phyloP scores from a whole-genome alignment of 2,797 vertebrate genomes.

The Artibeus lituratus region DNA sequence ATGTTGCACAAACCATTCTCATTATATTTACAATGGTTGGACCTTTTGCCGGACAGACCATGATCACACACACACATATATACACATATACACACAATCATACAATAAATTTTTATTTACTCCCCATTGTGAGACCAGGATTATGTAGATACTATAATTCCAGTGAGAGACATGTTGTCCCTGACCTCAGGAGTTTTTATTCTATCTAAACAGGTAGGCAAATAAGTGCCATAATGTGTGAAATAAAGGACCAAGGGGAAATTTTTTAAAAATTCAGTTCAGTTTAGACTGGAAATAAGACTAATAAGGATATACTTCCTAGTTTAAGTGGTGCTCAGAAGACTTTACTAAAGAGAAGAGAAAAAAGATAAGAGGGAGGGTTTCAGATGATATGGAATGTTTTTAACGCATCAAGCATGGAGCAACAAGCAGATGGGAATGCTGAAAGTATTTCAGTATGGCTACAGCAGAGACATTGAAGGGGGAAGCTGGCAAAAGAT shows the following conservation, averaged over 20 bases:
- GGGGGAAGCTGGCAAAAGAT: background rate
- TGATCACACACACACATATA: too few species aligned
- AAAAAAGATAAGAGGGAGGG: background rate
- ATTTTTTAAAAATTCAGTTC: background rate
- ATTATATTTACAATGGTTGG: background rate
- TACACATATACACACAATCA: background rate
- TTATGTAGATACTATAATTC: background rate
- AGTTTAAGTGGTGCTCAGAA: background rate
- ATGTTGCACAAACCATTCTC: background rate
- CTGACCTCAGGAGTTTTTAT: background rate
- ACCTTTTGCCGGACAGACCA: background rate
- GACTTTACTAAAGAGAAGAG: background rate
- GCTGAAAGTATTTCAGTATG: background rate
- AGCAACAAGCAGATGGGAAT: background rate
- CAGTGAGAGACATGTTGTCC: background rate
- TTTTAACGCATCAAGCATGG: background rate
- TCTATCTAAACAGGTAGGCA: background rate
- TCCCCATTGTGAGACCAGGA: background rate
- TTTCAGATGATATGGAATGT: background rate
- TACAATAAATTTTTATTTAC: background rate
- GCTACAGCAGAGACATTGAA: background rate
- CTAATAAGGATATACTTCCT: background rate
- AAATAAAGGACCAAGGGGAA: background rate
- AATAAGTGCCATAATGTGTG: background rate
- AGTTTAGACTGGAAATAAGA: background rate